Evolutionary conservation across 92 coral and sea anemone species (phyloP).

Genomic region (Porites rus): DNA sequence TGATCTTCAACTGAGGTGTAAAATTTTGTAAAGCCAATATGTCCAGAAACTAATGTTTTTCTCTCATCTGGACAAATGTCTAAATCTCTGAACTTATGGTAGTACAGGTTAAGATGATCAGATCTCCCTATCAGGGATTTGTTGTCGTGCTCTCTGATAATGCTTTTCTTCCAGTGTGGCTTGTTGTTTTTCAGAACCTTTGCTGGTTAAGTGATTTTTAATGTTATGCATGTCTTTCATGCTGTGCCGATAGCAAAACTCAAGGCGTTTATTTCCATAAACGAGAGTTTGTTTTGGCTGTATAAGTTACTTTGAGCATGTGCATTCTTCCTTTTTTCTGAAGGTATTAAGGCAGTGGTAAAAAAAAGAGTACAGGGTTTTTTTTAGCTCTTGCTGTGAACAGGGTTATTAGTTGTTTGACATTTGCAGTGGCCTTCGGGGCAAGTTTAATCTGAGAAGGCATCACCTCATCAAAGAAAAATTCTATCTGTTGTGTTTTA

Average conservation of each 20-base stretch:
- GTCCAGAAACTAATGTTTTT: not conserved
- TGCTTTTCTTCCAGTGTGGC: not conserved
- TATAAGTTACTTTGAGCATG: not conserved
- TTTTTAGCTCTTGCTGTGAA: not conserved
- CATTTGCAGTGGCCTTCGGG: not conserved
- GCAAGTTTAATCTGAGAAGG: not conserved
- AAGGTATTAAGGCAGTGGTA: not conserved
- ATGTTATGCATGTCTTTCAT: conserved; percentile 2
- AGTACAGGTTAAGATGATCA: not conserved
- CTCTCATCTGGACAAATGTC: not conserved
- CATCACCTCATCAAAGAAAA: no score
- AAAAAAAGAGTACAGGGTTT: not conserved
- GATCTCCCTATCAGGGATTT: not conserved
- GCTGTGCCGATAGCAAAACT: conserved; percentile 15
- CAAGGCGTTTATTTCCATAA: not conserved
- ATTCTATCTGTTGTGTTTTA: no score
- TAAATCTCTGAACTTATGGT: not conserved
- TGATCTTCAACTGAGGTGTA: not conserved
- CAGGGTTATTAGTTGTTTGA: not conserved
- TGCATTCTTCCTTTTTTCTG: not conserved
- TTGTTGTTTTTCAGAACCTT: not conserved
- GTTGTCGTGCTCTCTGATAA: not conserved
- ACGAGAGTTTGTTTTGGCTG: not conserved
- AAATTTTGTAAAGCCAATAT: not conserved
- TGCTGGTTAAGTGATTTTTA: conserved; percentile 3